Conservation (phyloP, 2,113 vertebrate genomes). For the Dasyornis broadbenti region DNA sequence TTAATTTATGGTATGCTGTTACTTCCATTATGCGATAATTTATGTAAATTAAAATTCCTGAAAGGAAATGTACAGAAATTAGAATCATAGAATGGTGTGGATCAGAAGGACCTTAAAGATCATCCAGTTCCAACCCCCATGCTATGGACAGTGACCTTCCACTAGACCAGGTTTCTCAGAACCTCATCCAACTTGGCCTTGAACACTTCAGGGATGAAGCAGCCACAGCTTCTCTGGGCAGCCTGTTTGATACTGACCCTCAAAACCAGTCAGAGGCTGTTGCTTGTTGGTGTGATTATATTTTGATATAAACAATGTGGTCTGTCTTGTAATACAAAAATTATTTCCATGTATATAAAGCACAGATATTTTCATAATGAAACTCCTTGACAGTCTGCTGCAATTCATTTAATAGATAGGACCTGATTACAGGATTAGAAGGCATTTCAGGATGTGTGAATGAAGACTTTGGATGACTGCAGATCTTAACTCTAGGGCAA, state of each 20-base stretch:
- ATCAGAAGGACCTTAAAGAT: not conserved
- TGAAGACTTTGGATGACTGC: not conserved
- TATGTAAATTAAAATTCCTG: not conserved
- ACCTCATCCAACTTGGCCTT: not conserved
- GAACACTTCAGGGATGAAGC: not conserved
- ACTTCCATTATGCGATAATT: not conserved
- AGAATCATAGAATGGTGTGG: not conserved
- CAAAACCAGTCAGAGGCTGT: not conserved
- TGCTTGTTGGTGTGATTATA: not conserved
- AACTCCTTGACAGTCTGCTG: not conserved
- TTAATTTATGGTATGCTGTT: not conserved
- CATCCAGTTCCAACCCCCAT: not conserved
- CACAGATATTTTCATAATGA: not conserved
- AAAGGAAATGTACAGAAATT: not conserved
- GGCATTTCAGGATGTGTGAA: not conserved
- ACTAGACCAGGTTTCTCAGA: not conserved
- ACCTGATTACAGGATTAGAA: not conserved
- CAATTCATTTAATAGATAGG: not conserved
- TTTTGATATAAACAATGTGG: not conserved
- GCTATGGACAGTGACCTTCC: not conserved
- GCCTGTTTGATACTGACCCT: not conserved
- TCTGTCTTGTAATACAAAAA: not conserved
- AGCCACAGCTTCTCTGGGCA: not conserved
- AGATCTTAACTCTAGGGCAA: not conserved
- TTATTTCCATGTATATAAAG: not conserved